Conservation (phyloP, 2,888 invertebrate species). For the Invenusta paracnida region DNA sequence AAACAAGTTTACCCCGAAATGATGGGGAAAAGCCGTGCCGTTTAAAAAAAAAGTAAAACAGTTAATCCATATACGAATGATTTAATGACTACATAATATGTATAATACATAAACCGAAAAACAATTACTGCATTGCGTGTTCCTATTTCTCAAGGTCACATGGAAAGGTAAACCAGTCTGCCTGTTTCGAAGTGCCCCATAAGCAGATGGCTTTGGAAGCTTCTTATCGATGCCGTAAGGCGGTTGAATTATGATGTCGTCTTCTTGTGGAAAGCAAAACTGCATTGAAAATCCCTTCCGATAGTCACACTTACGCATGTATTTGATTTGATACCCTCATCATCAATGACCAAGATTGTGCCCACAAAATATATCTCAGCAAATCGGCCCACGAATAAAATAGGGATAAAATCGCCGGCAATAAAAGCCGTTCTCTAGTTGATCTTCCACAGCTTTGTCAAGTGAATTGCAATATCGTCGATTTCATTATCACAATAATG, state of each 20-base stretch:
- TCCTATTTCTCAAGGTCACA: background rate
- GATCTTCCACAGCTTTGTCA: background rate
- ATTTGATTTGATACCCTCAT: background rate
- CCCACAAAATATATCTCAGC: too few species aligned
- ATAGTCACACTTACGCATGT: background rate
- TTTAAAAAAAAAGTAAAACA: background rate
- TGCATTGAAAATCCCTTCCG: background rate
- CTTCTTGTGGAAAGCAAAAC: background rate
- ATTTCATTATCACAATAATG: background rate
- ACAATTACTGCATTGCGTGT: background rate
- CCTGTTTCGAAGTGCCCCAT: background rate
- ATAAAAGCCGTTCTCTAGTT: too few species aligned
- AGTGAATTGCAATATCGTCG: background rate
- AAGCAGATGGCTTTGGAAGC: background rate
- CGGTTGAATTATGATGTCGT: background rate
- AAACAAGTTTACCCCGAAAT: background rate
- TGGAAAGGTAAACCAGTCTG: background rate
- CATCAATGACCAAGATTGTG: background rate
- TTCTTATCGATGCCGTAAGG: background rate
- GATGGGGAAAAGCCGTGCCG: background rate
- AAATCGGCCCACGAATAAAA: too few species aligned
- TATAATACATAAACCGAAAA: background rate
- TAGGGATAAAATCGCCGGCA: background rate
- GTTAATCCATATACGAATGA: background rate
- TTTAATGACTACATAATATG: background rate